These are phyloP conservation scores for Semnornis frantzii DNA, from an alignment of 2,113 vertebrate genomes.

Conservation along the genomic window DNA sequence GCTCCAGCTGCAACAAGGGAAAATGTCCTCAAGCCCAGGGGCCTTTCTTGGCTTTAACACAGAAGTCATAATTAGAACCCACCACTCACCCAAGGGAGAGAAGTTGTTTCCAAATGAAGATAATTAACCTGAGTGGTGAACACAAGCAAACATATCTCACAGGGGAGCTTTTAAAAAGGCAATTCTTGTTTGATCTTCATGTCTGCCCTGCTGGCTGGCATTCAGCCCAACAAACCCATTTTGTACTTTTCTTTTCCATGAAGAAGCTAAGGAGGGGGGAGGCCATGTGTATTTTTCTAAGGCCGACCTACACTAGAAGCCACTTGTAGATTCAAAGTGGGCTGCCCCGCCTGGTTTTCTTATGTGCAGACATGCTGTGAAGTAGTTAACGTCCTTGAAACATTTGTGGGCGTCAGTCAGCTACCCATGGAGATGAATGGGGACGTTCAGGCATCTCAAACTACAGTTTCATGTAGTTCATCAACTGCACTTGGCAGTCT, in stretches of 20 bases:
- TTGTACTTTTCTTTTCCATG: background rate
- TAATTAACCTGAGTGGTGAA: background rate
- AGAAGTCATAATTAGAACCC: background rate
- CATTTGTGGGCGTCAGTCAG: background rate
- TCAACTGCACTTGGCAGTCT: background rate
- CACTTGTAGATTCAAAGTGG: background rate
- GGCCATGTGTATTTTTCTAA: background rate
- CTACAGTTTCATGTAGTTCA: background rate
- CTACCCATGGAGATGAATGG: conserved; percentile 23
- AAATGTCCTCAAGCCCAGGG: background rate
- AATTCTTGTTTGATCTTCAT: background rate
- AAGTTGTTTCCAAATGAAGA: background rate
- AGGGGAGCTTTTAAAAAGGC: background rate
- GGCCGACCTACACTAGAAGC: background rate
- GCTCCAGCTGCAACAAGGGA: fast-evolving
- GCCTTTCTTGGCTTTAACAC: background rate
- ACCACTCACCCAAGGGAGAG: background rate
- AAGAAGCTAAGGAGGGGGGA: background rate
- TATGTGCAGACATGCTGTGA: background rate
- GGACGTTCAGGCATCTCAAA: background rate
- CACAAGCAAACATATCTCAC: background rate
- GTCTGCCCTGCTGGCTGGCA: background rate
- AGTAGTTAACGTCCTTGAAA: conserved; percentile 4
- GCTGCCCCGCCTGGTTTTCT: background rate
- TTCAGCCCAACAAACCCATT: background rate